phyloP scores from a whole-genome alignment of 2,113 vertebrate species.

The Pelvicachromis taeniatus region DNA sequence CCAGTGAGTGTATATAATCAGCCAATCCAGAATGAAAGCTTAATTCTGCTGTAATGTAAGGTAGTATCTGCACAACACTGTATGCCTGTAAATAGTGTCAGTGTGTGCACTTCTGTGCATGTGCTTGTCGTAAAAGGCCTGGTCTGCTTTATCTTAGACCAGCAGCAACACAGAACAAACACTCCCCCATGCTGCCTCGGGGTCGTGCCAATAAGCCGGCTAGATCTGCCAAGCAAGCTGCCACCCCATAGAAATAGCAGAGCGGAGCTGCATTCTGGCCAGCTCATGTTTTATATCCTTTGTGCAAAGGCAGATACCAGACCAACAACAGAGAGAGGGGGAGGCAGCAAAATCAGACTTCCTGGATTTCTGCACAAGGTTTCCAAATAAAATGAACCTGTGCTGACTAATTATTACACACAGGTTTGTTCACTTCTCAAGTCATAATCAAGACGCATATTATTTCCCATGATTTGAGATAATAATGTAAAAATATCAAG shows the following conservation, averaged over 20 bases:
- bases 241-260: conserved; percentile 55
- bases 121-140: conserved; percentile 52
- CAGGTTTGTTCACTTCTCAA: not conserved
- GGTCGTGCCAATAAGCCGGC: conserved; percentile 64
- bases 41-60: not conserved
- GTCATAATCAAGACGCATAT: not conserved
- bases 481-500: not conserved
- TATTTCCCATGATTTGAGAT: not conserved
- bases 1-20: not conserved
- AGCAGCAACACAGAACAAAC: conserved; percentile 71
- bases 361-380: conserved; percentile 3
- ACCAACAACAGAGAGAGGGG: conserved; percentile 15
- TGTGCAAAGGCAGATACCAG: conserved; percentile 43
- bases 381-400: not conserved
- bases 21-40: not conserved
- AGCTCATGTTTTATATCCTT: conserved; percentile 46
- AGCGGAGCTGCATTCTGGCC: conserved; percentile 30
- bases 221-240: conserved; percentile 66
- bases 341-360: conserved; percentile 1
- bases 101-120: conserved; percentile 6
- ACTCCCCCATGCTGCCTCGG: conserved; percentile 61
- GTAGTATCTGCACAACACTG: not conserved
- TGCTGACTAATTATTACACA: not conserved
- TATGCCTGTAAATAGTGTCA: conserved; percentile 16
- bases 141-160: conserved; percentile 70